Conservation (phyloP, 2,113 vertebrate species). For the Chionomys nivalis region DNA sequence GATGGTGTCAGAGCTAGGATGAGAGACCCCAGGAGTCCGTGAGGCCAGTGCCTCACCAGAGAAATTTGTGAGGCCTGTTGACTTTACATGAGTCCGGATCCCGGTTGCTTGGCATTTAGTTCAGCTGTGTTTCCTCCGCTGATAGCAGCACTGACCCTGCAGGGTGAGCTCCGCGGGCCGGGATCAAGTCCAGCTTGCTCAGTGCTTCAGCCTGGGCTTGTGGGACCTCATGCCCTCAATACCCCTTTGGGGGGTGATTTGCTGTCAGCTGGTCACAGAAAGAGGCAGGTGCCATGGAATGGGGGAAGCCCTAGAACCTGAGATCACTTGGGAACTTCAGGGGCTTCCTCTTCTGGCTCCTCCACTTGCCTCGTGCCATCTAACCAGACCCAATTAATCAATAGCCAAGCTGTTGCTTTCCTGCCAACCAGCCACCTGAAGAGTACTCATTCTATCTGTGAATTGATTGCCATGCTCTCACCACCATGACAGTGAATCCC, state of each 20-base stretch:
- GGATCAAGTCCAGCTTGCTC: background rate
- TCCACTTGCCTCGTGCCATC: background rate
- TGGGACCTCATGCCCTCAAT: background rate
- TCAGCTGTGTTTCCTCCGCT: background rate
- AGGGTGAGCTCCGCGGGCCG: rapidly evolving
- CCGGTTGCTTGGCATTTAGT: background rate
- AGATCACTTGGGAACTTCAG: background rate
- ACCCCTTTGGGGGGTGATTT: background rate
- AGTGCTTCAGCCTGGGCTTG: background rate
- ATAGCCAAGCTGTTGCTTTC: background rate
- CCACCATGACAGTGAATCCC: background rate
- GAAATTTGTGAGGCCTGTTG: background rate
- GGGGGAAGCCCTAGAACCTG: background rate
- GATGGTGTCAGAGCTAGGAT: background rate
- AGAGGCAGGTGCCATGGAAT: background rate
- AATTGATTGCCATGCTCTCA: background rate
- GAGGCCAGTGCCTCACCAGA: background rate
- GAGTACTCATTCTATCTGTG: slow-evolving; percentile 18
- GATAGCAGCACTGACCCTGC: rapidly evolving
- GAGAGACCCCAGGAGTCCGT: too few species aligned
- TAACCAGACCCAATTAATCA: background rate
- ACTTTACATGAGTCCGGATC: background rate
- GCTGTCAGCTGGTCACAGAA: background rate
- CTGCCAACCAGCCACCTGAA: background rate
- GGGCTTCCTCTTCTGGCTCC: background rate